Conservation (phyloP, 2,888 invertebrate genomes). For the Dryococelus australis region DNA sequence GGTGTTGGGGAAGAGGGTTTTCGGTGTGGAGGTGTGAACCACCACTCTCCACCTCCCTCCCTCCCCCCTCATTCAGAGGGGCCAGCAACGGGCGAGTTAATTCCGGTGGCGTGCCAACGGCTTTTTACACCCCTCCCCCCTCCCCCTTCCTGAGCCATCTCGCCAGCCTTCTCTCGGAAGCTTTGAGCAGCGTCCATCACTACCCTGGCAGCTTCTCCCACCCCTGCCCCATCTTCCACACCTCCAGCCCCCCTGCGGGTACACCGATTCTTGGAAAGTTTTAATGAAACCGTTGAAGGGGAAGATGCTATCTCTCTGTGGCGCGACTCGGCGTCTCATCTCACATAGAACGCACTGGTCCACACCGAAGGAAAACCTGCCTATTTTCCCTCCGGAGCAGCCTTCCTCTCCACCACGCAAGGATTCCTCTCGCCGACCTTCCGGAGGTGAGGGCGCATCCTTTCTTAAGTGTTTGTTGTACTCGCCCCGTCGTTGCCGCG, state of each 20-base stretch:
- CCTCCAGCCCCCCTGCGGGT: not conserved
- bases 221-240: not conserved
- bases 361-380: not conserved
- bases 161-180: too few relatives aligned
- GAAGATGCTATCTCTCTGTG: not conserved
- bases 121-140: not conserved
- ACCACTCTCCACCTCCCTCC: not conserved
- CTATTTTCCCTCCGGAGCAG: not conserved
- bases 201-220: not conserved
- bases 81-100: not conserved
- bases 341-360: not conserved
- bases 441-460: too few relatives aligned
- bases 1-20: not conserved
- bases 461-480: too few relatives aligned
- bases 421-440: not conserved
- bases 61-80: not conserved
- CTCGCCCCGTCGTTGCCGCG: not conserved
- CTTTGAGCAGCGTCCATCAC: not conserved
- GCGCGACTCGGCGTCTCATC: not conserved
- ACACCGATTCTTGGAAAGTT: not conserved
- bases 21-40: not conserved
- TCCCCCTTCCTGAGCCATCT: not conserved
- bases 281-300: constrained; percentile 16
- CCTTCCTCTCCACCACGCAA: not conserved
- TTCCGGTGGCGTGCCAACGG: not conserved